These are phyloP conservation scores for Conus canariensis DNA, from an alignment of 2,888 invertebrate genomes.

Conservation along the genomic window DNA sequence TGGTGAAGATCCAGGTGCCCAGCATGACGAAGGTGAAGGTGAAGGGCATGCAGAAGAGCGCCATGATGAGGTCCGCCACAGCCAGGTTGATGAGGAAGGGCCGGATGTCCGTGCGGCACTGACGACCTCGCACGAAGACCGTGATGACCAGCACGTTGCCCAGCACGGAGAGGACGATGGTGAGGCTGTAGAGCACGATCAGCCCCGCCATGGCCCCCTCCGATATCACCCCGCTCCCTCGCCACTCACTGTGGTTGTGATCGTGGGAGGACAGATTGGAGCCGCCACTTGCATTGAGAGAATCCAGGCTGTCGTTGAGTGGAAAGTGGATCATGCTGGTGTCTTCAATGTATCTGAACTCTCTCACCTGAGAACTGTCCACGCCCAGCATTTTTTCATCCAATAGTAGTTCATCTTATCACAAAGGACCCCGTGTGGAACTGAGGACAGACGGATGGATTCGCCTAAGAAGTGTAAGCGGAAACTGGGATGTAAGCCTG, in stretches of 20 bases:
- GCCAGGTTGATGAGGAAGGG: slow-evolving; percentile 90
- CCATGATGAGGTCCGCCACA: slow-evolving; percentile 93
- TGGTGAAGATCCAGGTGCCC: slow-evolving; percentile 80
- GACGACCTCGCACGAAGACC: slow-evolving; percentile 78
- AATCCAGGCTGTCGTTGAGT: not conserved
- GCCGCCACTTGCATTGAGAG: not conserved
- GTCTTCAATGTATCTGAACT: not conserved
- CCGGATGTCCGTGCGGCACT: slow-evolving; percentile 75
- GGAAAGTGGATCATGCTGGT: not conserved
- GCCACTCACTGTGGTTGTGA: not conserved
- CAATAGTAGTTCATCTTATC: too few relatives aligned
- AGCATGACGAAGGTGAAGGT: slow-evolving; percentile 82
- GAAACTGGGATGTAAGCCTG: too few relatives aligned
- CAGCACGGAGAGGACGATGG: slow-evolving; percentile 79
- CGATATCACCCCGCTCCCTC: slow-evolving; percentile 44
- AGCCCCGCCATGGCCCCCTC: slow-evolving; percentile 56
- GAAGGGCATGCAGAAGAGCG: slow-evolving; percentile 93
- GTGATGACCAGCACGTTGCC: slow-evolving; percentile 80
- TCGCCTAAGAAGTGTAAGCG: too few relatives aligned
- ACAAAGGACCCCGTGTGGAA: too few relatives aligned
- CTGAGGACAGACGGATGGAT: too few relatives aligned
- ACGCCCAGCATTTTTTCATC: not conserved
- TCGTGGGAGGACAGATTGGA: not conserved
- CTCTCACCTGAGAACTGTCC: not conserved
- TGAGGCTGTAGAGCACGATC: slow-evolving; percentile 79